Percentiles rank a stretch among this genome's conserved stretches.
These are phyloP conservation scores for Lanius ludovicianus DNA, from an alignment of 2,113 vertebrate genomes.

Conservation along the genomic window DNA sequence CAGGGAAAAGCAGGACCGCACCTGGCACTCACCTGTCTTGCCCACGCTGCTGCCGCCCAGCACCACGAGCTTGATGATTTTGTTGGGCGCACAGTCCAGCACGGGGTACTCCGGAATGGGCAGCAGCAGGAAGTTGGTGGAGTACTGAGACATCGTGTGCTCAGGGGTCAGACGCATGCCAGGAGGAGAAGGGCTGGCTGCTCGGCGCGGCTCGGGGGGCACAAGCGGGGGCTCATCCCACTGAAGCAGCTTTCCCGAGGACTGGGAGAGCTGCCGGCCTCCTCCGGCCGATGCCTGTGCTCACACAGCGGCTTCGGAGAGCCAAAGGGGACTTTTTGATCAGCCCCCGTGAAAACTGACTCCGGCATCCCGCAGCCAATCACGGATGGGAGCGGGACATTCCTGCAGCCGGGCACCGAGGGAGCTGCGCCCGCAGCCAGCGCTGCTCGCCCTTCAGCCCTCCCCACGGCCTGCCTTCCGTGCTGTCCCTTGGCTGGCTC, in stretches of 20 bases:
- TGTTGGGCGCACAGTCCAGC: slow-evolving; percentile 84
- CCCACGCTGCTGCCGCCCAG: slow-evolving; percentile 88
- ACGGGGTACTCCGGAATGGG: slow-evolving; percentile 89
- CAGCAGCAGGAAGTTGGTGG: slow-evolving; percentile 88
- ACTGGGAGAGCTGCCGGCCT: background rate
- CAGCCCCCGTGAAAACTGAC: slow-evolving; percentile 69
- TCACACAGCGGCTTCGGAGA: slow-evolving; percentile 2
- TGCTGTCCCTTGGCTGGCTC: background rate
- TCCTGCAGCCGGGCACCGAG: slow-evolving; percentile 52
- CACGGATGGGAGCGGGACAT: slow-evolving; percentile 36
- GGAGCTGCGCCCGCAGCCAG: background rate
- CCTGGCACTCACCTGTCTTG: slow-evolving; percentile 82
- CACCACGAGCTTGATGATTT: slow-evolving; percentile 89
- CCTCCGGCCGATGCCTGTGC: background rate
- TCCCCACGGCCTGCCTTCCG: background rate
- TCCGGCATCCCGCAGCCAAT: slow-evolving; percentile 65
- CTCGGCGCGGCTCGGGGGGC: background rate
- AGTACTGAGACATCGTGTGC: slow-evolving; percentile 84
- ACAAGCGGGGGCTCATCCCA: slow-evolving; percentile 8
- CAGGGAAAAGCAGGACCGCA: background rate
- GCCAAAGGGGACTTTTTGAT: slow-evolving; percentile 44
- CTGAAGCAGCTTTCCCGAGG: background rate
- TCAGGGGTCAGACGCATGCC: slow-evolving; percentile 76
- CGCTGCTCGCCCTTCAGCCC: background rate
- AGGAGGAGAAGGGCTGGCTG: background rate